phyloP scores from a whole-genome alignment of 1,140 invertebrate species.

The Chironomus striatipennis region DNA sequence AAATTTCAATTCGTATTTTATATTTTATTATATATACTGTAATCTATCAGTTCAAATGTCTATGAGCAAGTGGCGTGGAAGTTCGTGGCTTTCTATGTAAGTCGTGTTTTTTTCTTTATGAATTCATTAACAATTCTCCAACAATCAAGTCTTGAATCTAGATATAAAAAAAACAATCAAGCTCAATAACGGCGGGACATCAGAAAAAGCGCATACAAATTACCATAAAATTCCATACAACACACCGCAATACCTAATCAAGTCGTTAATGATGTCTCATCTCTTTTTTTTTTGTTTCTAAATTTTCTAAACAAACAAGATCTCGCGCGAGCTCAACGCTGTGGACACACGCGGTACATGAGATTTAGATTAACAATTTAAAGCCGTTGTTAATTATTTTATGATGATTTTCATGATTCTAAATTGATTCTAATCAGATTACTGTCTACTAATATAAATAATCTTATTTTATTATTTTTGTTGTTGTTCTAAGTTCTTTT shows the following conservation, averaged over 20 bases:
- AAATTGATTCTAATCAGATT: constrained; percentile 23
- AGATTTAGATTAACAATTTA: neutral
- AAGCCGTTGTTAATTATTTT: constrained; percentile 18
- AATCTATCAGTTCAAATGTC: too few relatives aligned
- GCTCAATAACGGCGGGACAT: too few relatives aligned
- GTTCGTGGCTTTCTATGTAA: too few relatives aligned
- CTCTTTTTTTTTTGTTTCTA: neutral
- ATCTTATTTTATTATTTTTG: neutral
- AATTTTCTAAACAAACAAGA: neutral
- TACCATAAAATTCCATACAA: constrained; percentile 16
- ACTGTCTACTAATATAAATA: neutral
- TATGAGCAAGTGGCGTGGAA: too few relatives aligned
- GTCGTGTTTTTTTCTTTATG: too few relatives aligned
- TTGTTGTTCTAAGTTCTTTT: too few relatives aligned
- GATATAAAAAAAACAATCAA: too few relatives aligned
- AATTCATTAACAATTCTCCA: too few relatives aligned
- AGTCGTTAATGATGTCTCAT: neutral
- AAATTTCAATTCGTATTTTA: too few relatives aligned
- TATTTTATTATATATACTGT: too few relatives aligned
- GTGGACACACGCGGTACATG: neutral
- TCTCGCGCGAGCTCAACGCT: too few relatives aligned
- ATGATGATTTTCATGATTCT: constrained; percentile 16
- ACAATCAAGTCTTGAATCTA: too few relatives aligned
- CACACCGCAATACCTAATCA: neutral
- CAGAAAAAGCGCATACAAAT: constrained; percentile 3